Percentiles rank a stretch among this genome's conserved stretches.
phyloP scores from a whole-genome alignment of 2,797 vertebrate genomes.

The Phrynocephalus guinanensis region DNA sequence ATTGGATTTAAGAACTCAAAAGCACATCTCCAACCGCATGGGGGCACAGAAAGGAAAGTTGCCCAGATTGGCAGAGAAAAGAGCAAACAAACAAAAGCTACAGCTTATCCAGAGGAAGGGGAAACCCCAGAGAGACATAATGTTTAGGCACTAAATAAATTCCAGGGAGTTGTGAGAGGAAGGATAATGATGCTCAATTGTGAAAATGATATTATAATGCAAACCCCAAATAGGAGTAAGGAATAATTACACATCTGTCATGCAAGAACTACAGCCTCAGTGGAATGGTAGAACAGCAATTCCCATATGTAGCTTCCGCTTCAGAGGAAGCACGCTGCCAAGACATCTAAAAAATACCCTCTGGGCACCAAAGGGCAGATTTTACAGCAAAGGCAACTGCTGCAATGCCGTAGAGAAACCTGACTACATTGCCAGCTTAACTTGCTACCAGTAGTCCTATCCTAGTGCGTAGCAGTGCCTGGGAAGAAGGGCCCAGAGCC shows the following conservation, averaged over 20 bases:
- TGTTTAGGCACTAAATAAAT: slow-evolving; percentile 34
- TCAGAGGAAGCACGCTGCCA: slow-evolving; percentile 54
- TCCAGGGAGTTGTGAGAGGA: background rate
- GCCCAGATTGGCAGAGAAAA: slow-evolving; percentile 18
- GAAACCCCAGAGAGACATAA: slow-evolving; percentile 6
- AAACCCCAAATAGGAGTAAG: slow-evolving; percentile 21
- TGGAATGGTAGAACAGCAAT: slow-evolving; percentile 44
- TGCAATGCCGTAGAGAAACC: background rate
- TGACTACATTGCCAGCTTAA: background rate
- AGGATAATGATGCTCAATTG: background rate
- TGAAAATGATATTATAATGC: slow-evolving; percentile 34
- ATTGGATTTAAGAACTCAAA: slow-evolving; percentile 59
- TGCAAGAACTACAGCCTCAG: slow-evolving; percentile 26
- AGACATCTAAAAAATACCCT: slow-evolving; percentile 52
- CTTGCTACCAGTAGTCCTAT: background rate
- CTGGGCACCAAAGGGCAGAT: slow-evolving; percentile 34
- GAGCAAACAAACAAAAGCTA: background rate
- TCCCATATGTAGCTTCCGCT: slow-evolving; percentile 29
- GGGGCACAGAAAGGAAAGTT: slow-evolving; percentile 1
- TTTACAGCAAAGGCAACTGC: slow-evolving; percentile 14
- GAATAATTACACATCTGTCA: slow-evolving; percentile 40
- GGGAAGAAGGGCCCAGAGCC: background rate
- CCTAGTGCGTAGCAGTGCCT: background rate
- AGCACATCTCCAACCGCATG: slow-evolving; percentile 51
- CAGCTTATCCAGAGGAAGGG: background rate